Base-by-base conservation (phyloP, 2,113 vertebrate genomes). In the Ciconia boyciana region DNA sequence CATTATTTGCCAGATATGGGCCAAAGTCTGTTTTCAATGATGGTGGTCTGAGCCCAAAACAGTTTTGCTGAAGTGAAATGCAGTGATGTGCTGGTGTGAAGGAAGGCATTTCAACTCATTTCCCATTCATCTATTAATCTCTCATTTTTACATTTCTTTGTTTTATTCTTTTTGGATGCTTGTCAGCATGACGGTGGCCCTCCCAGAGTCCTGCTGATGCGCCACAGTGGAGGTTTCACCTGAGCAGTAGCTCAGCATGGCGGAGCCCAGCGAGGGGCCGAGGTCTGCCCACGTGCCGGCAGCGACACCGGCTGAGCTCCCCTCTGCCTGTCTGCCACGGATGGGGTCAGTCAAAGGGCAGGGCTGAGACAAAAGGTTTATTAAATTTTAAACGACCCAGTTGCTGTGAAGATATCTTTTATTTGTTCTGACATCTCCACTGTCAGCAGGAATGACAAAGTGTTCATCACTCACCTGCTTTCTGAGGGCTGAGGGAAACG, bases 321-420 rank as follows among this genome's bases (percentile, higher is more conserved):
- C 2, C 5, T 7, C 62, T 76, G 71, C 36, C 43, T 0, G 1
- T 3, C 71, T 87, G 44, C 65, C 14, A 6, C 0, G 0, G 28
- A 7, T 0, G 26, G 13, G 22, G 31, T 68, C 85, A 49, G 21
- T 8, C 43, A 70, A 62, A 93, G 68, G 68, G 26, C 68, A 95
- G 5, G 4, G 26, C 32, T 6, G 34, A 79, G 80, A 58, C 43
- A 78, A 71, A 55, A 62, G 48, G 46, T 96, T 93, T 90, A 82
- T 94, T 96, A 95, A 96, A 91, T 31, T 92, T 97, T 93, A 95
- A 96, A 83, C 6, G 6, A 71, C 46, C 39, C 0, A 0, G 17
- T 13, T 61, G 24, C 83, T 58, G 31, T 41, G 57, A 71, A 86
- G 72, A 15, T 41, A 75, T 75, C 55, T 93, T 88, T 93, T 48